Evolutionary conservation across 2,888 invertebrate genomes (phyloP).

Genomic region (Caenorhabditis doughertyi): DNA sequence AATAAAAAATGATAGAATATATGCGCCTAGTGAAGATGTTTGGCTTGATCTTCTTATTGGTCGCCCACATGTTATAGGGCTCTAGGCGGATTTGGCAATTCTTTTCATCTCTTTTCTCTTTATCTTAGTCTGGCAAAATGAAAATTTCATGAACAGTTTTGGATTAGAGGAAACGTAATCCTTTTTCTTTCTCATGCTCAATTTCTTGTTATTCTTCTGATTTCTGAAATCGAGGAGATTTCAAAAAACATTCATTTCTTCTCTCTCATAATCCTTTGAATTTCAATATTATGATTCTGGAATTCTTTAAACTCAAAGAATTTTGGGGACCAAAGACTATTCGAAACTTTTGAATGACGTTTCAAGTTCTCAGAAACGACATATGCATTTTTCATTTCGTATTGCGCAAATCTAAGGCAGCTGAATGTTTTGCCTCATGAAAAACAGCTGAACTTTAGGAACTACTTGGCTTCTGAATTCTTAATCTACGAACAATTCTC

Average conservation of each 20-base stretch:
- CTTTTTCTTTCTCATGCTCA: neutral
- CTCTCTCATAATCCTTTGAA: no score
- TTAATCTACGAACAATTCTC: constrained; percentile 1
- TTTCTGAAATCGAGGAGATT: no score
- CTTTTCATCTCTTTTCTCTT: neutral
- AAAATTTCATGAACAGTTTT: neutral
- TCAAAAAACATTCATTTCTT: no score
- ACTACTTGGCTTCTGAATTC: constrained; percentile 2
- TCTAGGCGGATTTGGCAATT: constrained; percentile 19
- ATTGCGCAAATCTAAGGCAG: constrained; percentile 16
- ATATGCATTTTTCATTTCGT: constrained; percentile 39
- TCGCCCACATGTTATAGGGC: constrained; percentile 16
- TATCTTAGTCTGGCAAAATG: no score
- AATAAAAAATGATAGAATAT: constrained; percentile 47
- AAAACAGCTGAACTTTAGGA: constrained; percentile 13
- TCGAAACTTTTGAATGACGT: constrained; percentile 31
- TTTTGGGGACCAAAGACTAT: neutral
- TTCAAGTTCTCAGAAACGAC: constrained; percentile 45
- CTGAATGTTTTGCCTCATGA: neutral
- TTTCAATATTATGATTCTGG: no score
- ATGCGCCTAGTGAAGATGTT: constrained; percentile 15
- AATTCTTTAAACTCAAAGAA: neutral
- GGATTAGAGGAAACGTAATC: neutral
- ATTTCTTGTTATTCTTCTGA: neutral
- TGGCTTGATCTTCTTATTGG: constrained; percentile 55